Base-by-base conservation (phyloP, 1,140 invertebrate genomes). In the Drosophila pandora region DNA sequence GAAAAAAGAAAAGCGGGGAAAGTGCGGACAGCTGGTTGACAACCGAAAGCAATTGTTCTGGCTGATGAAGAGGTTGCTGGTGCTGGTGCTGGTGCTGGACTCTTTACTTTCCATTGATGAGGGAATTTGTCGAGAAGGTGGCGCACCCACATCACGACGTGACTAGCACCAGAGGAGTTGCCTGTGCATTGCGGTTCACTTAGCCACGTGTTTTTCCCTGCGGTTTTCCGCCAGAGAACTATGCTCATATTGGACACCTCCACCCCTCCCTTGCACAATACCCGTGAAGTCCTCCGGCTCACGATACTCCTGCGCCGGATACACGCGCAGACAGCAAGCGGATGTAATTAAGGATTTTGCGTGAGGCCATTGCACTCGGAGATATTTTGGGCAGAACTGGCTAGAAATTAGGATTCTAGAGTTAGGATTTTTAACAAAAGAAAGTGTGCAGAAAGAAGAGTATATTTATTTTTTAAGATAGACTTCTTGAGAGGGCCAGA, bases 321-420 rank as follows among this genome's bases (percentile, higher is more conserved):
- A 87, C 81, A 85, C 81, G 82, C 81, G 77, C 73, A 69, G 65
- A 69, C 65, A 80, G 82, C 69, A 69, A 70, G 77, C 81, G 81
- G 81, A 85, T 85, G 81, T 85, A 85, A 85, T 85, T 85, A 85
- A 85, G 81, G 77, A 85, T 85, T 85, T 85, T 85, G 79, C 82
- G 81, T 87, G 81, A 76, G 68, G 60, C 53, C 63, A 73, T 60
- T 72, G 28, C 50, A 13, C 50, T 34, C 17, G 17, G 13, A 48
- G 22, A 12, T 10, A 22, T 6, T 5, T 23, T 13, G 25, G 25
- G 5, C 5, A 28, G 25, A 28, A 28, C 25, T 28, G 5, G 4
- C 6, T 28, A 28, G 2, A 28, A 28, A 28, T 28, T 1, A 28
- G 7, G 25, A 6, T 28, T 28, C 5, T 25, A 6, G 1, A 28